phyloP scores from a whole-genome alignment of 2,888 invertebrate genomes.

The Diarsia rubi region DNA sequence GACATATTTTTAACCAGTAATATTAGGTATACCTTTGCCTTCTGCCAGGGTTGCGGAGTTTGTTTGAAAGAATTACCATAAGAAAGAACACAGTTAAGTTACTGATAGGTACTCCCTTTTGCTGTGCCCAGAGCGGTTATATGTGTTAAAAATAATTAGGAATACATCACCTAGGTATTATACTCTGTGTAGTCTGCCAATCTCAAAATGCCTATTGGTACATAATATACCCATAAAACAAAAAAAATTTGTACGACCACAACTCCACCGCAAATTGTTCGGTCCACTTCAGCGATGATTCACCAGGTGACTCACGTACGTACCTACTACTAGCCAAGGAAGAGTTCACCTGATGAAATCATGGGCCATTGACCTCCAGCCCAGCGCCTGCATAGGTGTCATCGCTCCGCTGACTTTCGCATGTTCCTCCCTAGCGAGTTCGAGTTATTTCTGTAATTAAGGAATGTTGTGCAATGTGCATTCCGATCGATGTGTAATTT shows the following conservation, averaged over 20 bases:
- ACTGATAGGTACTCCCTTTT: too few relatives aligned
- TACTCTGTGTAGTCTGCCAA: neutral
- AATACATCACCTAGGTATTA: neutral
- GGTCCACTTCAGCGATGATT: slow-evolving; percentile 73
- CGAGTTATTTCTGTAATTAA: slow-evolving; percentile 30
- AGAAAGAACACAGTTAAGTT: too few relatives aligned
- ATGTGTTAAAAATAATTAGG: neutral
- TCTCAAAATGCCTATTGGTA: neutral
- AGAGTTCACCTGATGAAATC: slow-evolving; percentile 78
- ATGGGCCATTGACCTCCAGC: slow-evolving; percentile 70
- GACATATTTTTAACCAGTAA: too few relatives aligned
- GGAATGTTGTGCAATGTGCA: neutral
- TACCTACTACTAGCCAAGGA: slow-evolving; percentile 53
- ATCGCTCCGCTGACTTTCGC: slow-evolving; percentile 40
- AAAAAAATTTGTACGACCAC: slow-evolving; percentile 3
- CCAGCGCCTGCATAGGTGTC: slow-evolving; percentile 10
- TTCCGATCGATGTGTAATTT: slow-evolving; percentile 4
- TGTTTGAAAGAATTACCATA: too few relatives aligned
- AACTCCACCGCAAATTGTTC: slow-evolving; percentile 23
- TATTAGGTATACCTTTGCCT: too few relatives aligned
- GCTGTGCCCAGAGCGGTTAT: too few relatives aligned
- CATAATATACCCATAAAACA: too few relatives aligned
- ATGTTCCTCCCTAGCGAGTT: neutral
- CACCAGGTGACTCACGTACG: slow-evolving; percentile 74
- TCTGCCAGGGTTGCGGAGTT: too few relatives aligned